A percentile compares a stretch with the other conserved stretches of the same genome.
phyloP scores from a whole-genome alignment of 2,113 vertebrate species.

The Alouatta palliata region DNA sequence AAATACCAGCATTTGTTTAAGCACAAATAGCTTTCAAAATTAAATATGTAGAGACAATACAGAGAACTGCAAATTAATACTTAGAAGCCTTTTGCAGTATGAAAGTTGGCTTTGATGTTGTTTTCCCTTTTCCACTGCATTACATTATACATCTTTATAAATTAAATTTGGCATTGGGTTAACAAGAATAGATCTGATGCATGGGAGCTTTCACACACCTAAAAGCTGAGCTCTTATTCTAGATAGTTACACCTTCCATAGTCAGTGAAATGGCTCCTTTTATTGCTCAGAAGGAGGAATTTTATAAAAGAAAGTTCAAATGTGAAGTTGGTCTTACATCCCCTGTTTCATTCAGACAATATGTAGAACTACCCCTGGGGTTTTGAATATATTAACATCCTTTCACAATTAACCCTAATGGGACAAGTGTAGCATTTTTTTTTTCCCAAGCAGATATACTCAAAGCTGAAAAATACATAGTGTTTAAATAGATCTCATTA shows the following conservation, averaged over 20 bases:
- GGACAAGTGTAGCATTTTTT: slow-evolving; percentile 79
- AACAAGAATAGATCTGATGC: slow-evolving; percentile 12
- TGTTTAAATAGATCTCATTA: slow-evolving; percentile 86
- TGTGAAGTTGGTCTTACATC: slow-evolving; percentile 78
- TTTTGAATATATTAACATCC: slow-evolving; percentile 83
- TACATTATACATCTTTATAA: slow-evolving; percentile 49
- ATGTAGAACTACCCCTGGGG: slow-evolving; percentile 81
- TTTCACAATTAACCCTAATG: slow-evolving; percentile 87
- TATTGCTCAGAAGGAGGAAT: slow-evolving; percentile 78
- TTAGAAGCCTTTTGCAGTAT: slow-evolving; percentile 62
- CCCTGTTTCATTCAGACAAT: slow-evolving; percentile 77
- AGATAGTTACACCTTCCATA: slow-evolving; percentile 1
- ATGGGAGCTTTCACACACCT: background rate
- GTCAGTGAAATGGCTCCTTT: slow-evolving; percentile 55
- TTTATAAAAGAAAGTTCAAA: slow-evolving; percentile 77
- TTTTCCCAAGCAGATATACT: slow-evolving; percentile 75
- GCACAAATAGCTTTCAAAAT: slow-evolving; percentile 71
- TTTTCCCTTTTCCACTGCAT: background rate
- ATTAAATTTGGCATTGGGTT: slow-evolving; percentile 48
- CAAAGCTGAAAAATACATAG: slow-evolving; percentile 83
- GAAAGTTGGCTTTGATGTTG: slow-evolving; percentile 45
- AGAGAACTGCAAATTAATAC: slow-evolving; percentile 68
- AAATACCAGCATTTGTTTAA: slow-evolving; percentile 72
- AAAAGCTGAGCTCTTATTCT: slow-evolving; percentile 6
- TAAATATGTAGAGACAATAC: slow-evolving; percentile 67